Evolutionary conservation across 2,113 vertebrate genomes (phyloP).

Genomic region (Orthochromis malagaraziensis): DNA sequence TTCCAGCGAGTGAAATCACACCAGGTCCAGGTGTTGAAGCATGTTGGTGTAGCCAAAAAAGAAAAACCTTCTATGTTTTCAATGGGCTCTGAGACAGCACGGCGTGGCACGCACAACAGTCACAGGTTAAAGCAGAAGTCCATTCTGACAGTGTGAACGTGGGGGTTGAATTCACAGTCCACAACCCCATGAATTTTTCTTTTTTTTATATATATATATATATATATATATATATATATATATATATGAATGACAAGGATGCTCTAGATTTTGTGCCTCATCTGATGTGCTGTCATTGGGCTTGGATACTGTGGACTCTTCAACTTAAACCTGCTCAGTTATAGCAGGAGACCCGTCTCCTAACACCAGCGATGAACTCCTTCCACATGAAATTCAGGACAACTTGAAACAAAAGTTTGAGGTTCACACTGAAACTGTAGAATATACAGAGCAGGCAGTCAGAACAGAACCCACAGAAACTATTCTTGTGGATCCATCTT

Average conservation of each 20-base stretch:
- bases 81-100: background rate
- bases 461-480: background rate
- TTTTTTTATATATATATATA: too few relatives aligned
- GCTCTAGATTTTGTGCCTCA: background rate
- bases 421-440: background rate
- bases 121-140: background rate
- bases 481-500: background rate
- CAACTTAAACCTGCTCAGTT: background rate
- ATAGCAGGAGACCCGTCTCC: rapidly evolving
- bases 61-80: background rate
- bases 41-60: background rate
- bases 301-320: background rate
- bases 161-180: background rate
- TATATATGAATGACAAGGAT: background rate
- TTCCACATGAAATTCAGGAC: background rate
- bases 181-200: rapidly evolving
- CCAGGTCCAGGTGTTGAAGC: background rate
- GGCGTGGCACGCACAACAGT: rapidly evolving
- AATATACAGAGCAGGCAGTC: background rate
- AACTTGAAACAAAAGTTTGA: background rate
- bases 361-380: background rate
- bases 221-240: too few relatives aligned
- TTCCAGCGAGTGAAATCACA: background rate
- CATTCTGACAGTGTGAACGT: background rate
- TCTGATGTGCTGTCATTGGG: background rate